These are phyloP conservation scores for Sardinella longiceps DNA, from an alignment of 2,797 vertebrate genomes.

Conservation along the genomic window DNA sequence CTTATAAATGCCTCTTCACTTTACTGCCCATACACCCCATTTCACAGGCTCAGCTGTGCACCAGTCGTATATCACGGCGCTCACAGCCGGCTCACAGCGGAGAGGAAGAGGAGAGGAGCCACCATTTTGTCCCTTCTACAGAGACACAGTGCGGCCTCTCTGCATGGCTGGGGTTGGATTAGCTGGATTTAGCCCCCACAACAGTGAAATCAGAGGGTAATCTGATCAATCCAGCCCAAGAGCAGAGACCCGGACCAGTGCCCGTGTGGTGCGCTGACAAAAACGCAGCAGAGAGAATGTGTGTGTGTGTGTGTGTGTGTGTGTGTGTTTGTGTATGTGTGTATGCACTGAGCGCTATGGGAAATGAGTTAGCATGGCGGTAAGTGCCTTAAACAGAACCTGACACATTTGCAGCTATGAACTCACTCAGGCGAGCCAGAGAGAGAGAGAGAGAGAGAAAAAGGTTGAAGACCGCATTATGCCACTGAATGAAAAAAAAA, in stretches of 20 bases:
- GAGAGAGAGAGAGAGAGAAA: slow-evolving; percentile 2
- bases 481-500: background rate
- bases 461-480: background rate
- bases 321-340: too few relatives aligned
- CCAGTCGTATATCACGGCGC: background rate
- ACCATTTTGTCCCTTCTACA: background rate
- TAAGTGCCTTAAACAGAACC: slow-evolving; percentile 4
- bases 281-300: background rate
- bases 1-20: slow-evolving; percentile 7
- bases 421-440: background rate
- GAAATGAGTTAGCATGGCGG: background rate
- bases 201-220: background rate
- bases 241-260: background rate
- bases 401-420: slow-evolving; percentile 5
- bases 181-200: background rate
- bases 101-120: background rate
- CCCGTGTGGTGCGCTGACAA: background rate
- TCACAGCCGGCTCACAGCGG: background rate
- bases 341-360: background rate
- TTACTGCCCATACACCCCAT: background rate
- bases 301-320: background rate
- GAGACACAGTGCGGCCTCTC: background rate
- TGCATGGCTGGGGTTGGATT: background rate
- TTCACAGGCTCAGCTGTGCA: background rate
- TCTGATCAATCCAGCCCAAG: background rate